phyloP scores from a whole-genome alignment of 2,797 vertebrate species.

The Neomorphus geoffroyi region DNA sequence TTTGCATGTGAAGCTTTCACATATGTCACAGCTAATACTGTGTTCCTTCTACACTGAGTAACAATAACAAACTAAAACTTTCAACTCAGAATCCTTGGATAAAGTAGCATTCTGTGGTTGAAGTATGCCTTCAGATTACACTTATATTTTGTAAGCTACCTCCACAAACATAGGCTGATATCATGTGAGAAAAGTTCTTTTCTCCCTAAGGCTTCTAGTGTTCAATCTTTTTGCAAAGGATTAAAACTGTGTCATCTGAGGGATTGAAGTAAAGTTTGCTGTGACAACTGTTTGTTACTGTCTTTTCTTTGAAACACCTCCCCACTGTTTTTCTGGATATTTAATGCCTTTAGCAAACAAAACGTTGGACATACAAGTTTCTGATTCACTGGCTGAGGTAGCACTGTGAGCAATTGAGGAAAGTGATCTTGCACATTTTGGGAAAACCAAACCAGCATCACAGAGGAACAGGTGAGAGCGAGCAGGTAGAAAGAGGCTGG shows the following conservation, averaged over 20 bases:
- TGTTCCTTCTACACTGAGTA: not conserved
- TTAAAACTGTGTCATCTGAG: not conserved
- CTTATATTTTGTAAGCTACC: not conserved
- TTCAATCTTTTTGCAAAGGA: not conserved
- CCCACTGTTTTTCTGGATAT: not conserved
- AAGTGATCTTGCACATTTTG: not conserved
- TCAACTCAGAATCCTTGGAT: not conserved
- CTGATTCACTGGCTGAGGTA: not conserved
- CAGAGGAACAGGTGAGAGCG: not conserved
- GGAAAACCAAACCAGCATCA: not conserved
- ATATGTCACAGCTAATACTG: slow-evolving; percentile 38
- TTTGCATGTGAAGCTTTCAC: slow-evolving; percentile 42
- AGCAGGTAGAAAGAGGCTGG: not conserved
- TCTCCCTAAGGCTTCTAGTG: rapidly evolving
- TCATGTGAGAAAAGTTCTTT: not conserved
- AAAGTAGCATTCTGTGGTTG: not conserved
- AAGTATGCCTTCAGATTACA: not conserved
- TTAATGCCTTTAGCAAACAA: not conserved
- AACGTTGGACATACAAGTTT: not conserved
- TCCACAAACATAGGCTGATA: not conserved
- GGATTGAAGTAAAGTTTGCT: not conserved
- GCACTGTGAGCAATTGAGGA: not conserved
- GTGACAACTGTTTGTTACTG: no score
- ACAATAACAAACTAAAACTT: slow-evolving; percentile 3
- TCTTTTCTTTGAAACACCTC: not conserved